Conservation (phyloP, 2,888 invertebrate genomes). For the Thymelicus lineola region DNA sequence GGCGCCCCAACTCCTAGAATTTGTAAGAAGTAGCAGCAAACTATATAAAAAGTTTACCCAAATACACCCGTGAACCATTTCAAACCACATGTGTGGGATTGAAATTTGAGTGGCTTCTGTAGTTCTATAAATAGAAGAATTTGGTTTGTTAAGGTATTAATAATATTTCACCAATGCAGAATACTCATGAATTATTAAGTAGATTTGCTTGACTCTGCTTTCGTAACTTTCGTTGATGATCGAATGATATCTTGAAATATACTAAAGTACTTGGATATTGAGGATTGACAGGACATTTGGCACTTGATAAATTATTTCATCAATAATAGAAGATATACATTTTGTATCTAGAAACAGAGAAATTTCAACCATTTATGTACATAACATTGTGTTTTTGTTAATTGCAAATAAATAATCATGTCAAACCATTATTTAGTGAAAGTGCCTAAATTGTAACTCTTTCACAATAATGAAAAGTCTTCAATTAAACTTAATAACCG, state of each 20-base stretch:
- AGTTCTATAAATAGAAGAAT: constrained; percentile 31
- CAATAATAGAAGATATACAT: no score
- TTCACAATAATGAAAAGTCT: constrained; percentile 46
- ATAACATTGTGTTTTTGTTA: constrained; percentile 36
- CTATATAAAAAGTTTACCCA: constrained; percentile 1
- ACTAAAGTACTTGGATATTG: no score
- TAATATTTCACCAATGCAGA: no score
- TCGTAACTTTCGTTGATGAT: no score
- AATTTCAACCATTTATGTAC: constrained; percentile 1
- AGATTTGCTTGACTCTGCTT: no score
- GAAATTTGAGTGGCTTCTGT: constrained; percentile 68
- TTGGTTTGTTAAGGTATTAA: neutral
- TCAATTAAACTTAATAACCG: constrained; percentile 55
- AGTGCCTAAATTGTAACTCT: constrained; percentile 62
- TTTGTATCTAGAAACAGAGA: no score
- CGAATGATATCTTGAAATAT: no score
- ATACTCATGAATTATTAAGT: no score
- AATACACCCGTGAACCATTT: constrained; percentile 23
- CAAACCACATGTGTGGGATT: constrained; percentile 65
- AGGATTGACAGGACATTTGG: no score
- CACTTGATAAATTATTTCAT: no score
- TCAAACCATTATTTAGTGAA: constrained; percentile 62
- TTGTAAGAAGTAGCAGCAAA: neutral
- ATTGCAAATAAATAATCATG: constrained; percentile 45
- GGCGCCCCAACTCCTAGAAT: neutral